Conservation (phyloP, 2,113 vertebrate species). For the Brachyhypopomus occidentalis region DNA sequence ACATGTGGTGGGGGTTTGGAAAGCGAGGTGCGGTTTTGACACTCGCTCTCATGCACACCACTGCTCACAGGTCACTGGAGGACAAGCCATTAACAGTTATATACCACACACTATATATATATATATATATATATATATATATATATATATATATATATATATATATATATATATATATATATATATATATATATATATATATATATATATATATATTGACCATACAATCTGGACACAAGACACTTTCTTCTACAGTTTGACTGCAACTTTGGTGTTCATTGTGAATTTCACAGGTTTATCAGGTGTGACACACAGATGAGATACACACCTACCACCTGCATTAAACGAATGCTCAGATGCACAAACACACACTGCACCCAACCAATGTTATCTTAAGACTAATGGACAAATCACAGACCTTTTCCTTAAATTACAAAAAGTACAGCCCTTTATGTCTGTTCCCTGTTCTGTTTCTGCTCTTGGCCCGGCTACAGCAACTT, state of each 20-base stretch:
- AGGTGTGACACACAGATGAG: too few species aligned
- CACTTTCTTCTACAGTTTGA: not conserved
- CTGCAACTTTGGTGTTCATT: too few species aligned
- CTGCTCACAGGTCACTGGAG: not conserved
- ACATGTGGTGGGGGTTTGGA: slow-evolving; percentile 19
- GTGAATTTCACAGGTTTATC: too few species aligned
- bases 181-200: too few species aligned
- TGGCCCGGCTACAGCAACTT: slow-evolving; percentile 63
- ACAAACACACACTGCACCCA: not conserved
- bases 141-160: too few species aligned
- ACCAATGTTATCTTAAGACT: not conserved
- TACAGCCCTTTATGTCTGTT: slow-evolving; percentile 39
- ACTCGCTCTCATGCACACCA: slow-evolving; percentile 10
- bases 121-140: too few species aligned
- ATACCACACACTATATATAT: not conserved
- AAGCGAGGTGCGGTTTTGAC: not conserved
- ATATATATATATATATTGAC: too few species aligned
- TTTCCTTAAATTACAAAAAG: not conserved
- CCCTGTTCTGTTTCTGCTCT: slow-evolving; percentile 51
- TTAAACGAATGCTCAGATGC: too few species aligned
- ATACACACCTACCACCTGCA: too few species aligned
- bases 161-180: too few species aligned
- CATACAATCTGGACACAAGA: not conserved
- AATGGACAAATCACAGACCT: not conserved
- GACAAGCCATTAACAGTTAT: not conserved